phyloP scores from a whole-genome alignment of 2,888 invertebrate genomes.

The Macropis europaea region DNA sequence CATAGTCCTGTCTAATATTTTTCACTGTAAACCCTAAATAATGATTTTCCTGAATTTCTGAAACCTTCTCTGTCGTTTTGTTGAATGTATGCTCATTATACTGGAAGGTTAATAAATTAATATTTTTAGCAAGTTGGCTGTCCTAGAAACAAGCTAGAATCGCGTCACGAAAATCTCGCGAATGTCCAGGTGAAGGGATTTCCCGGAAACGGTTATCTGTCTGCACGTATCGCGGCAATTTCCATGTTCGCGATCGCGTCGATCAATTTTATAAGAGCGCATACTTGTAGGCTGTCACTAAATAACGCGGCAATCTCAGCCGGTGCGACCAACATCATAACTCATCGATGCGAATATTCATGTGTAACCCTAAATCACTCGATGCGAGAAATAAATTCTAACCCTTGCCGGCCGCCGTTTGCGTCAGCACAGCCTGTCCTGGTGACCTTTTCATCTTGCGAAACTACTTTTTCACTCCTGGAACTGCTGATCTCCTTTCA shows the following conservation, averaged over 20 bases:
- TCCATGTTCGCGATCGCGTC: not conserved
- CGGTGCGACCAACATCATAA: conserved; percentile 13
- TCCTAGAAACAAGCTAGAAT: not conserved
- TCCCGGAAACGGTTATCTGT: not conserved
- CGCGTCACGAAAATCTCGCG: not conserved
- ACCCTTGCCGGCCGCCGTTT: conserved; percentile 5
- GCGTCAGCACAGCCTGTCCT: conserved; percentile 21
- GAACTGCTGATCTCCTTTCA: no score
- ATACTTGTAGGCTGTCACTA: conserved; percentile 26
- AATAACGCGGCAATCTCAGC: conserved; percentile 18
- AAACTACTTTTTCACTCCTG: not conserved
- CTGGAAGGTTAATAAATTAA: no score
- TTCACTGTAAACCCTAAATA: no score
- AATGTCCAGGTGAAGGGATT: not conserved
- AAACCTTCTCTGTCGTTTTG: no score
- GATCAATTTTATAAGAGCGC: conserved; percentile 30
- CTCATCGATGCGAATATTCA: conserved; percentile 29
- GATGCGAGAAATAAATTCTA: conserved; percentile 30
- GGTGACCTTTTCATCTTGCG: conserved; percentile 35
- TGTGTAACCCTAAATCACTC: conserved; percentile 31
- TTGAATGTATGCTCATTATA: not conserved
- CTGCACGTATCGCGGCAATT: not conserved
- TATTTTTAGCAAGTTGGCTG: not conserved
- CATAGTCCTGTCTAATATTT: no score
- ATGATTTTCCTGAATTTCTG: no score